Percentiles rank a stretch among this genome's conserved stretches.
Conservation (phyloP, 1,140 invertebrate species). For the Caenorhabditis latens region DNA sequence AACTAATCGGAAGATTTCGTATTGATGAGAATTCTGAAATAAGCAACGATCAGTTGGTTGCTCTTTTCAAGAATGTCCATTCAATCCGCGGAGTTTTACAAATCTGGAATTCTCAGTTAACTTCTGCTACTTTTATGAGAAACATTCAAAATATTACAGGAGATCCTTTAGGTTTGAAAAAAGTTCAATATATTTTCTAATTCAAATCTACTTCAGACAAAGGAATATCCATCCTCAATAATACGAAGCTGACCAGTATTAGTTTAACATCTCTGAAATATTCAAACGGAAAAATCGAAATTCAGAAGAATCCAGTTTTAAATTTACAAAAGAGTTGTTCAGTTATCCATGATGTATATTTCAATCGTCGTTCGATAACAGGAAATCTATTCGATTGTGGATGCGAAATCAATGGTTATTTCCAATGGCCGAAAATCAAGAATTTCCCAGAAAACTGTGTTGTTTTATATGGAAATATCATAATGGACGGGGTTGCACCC, state of each 20-base stretch:
- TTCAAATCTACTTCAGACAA: neutral
- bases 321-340: conserved; percentile 32
- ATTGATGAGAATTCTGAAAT: conserved; percentile 24
- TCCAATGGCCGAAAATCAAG: neutral
- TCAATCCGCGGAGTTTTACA: conserved; percentile 20
- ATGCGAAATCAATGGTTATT: neutral
- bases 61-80: neutral
- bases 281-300: conserved; percentile 35
- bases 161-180: conserved; percentile 25
- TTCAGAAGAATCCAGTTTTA: conserved; percentile 5
- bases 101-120: conserved; percentile 36
- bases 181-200: neutral
- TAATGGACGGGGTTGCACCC: neutral
- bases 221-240: neutral
- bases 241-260: neutral
- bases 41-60: neutral
- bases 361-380: neutral
- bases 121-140: neutral
- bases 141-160: neutral
- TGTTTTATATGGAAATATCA: conserved; percentile 28
- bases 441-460: conserved; percentile 18
- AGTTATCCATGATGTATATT: conserved; percentile 12
- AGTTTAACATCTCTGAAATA: neutral
- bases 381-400: conserved; percentile 37
- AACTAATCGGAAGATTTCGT: conserved; percentile 26